Percentiles rank a stretch among this genome's conserved stretches.
Conservation (phyloP, 2,888 invertebrate species). For the Parochlus steinenii region DNA sequence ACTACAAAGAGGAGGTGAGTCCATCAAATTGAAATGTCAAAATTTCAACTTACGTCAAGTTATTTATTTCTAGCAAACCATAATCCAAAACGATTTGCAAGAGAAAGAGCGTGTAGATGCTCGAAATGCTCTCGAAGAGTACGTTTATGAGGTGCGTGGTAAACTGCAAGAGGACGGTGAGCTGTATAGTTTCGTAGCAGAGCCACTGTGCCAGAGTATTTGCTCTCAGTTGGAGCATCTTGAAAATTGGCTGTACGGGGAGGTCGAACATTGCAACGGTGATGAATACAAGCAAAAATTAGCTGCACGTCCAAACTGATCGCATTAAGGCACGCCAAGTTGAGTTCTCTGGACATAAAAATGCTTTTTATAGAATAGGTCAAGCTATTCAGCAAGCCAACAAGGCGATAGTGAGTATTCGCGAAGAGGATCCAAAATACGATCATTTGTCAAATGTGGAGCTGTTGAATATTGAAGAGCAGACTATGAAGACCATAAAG, state of each 20-base stretch:
- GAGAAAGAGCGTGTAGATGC: slow-evolving; percentile 93
- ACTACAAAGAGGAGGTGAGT: slow-evolving; percentile 62
- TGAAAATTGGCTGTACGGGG: slow-evolving; percentile 94
- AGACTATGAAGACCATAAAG: slow-evolving; percentile 50
- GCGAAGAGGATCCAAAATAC: slow-evolving; percentile 52
- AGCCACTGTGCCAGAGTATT: slow-evolving; percentile 45
- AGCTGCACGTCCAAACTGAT: slow-evolving; percentile 62
- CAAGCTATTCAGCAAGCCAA: slow-evolving; percentile 61
- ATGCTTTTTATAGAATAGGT: slow-evolving; percentile 65
- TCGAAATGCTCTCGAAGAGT: slow-evolving; percentile 94
- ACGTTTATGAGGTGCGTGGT: slow-evolving; percentile 89
- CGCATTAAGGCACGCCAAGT: slow-evolving; percentile 70
- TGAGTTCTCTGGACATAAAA: slow-evolving; percentile 66
- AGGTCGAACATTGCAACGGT: slow-evolving; percentile 82
- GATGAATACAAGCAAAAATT: slow-evolving; percentile 41
- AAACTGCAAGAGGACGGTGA: slow-evolving; percentile 65
- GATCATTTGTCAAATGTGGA: slow-evolving; percentile 70
- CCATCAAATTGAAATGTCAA: too few species aligned
- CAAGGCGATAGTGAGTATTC: slow-evolving; percentile 59
- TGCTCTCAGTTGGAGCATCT: slow-evolving; percentile 58
- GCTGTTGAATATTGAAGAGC: slow-evolving; percentile 54
- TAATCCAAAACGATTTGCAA: slow-evolving; percentile 72
- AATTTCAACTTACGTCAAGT: too few species aligned
- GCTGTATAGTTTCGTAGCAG: slow-evolving; percentile 57
- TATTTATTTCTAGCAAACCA: slow-evolving; percentile 40